phyloP scores from a whole-genome alignment of 2,797 vertebrate genomes.

The Microhierax caerulescens region DNA sequence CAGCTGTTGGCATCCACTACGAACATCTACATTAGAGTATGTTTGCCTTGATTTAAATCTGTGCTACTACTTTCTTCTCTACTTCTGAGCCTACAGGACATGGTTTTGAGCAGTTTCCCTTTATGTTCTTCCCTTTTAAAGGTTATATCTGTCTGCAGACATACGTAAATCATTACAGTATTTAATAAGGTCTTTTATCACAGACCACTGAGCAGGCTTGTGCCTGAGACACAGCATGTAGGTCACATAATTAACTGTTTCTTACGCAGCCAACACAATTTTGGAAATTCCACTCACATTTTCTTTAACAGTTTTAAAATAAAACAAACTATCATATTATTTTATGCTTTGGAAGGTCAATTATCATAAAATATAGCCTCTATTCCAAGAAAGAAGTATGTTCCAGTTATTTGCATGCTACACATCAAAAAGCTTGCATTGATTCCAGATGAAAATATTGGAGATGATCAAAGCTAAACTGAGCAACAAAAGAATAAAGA shows the following conservation, averaged over 20 bases:
- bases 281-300: neutral
- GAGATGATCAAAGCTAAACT: neutral
- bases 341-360: neutral
- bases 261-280: neutral
- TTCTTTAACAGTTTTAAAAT: neutral
- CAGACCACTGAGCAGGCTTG: slow-evolving; percentile 40
- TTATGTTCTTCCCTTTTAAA: neutral
- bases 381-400: neutral
- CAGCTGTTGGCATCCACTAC: neutral
- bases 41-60: neutral
- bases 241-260: slow-evolving; percentile 55
- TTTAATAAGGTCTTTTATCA: slow-evolving; percentile 52
- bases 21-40: neutral
- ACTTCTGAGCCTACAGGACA: neutral
- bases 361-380: neutral
- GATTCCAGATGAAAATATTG: neutral
- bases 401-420: neutral
- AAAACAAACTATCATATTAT: neutral
- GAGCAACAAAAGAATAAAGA: neutral
- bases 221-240: slow-evolving; percentile 29
- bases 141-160: neutral
- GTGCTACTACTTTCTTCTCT: neutral
- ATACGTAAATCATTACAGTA: neutral
- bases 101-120: neutral
- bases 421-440: neutral